Evolutionary conservation across 2,113 vertebrate genomes (phyloP).

Genomic region (Protobothrops flavoviridis): DNA sequence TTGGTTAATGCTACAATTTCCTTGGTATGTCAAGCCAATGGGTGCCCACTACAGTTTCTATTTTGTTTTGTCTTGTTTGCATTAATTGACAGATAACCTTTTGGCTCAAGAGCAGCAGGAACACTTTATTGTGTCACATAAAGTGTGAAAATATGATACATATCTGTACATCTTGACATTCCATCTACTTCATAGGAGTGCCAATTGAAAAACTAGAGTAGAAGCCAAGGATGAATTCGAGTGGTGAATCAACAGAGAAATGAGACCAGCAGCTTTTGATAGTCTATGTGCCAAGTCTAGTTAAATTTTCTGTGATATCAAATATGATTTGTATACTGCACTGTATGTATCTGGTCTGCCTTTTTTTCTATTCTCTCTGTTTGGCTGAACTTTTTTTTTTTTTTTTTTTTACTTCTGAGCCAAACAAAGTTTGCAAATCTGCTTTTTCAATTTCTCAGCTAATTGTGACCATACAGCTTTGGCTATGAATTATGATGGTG

Average conservation of each 20-base stretch:
- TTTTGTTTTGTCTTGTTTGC: slow-evolving; percentile 36
- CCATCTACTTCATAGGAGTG: neutral
- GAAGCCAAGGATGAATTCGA: neutral
- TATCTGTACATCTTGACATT: neutral
- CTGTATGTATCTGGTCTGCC: neutral
- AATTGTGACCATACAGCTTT: neutral
- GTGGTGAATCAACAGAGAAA: neutral
- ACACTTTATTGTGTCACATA: neutral
- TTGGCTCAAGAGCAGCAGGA: slow-evolving; percentile 51
- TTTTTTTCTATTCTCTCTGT: neutral
- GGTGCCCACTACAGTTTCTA: slow-evolving; percentile 56
- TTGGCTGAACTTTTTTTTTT: neutral
- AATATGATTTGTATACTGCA: neutral
- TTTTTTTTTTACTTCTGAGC: neutral
- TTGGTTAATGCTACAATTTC: slow-evolving; percentile 66
- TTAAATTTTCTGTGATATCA: neutral
- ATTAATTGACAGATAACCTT: slow-evolving; percentile 76
- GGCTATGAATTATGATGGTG: slow-evolving; percentile 57
- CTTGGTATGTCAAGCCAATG: slow-evolving; percentile 47
- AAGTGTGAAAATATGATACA: neutral
- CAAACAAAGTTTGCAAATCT: slow-evolving; percentile 27
- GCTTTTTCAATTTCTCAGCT: neutral
- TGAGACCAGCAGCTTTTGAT: neutral
- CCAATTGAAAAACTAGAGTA: neutral
- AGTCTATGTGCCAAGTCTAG: neutral